Percentiles rank a stretch among this genome's conserved stretches.
These are phyloP conservation scores for Apteryx owenii DNA, from an alignment of 2,113 vertebrate species.

Conservation along the genomic window DNA sequence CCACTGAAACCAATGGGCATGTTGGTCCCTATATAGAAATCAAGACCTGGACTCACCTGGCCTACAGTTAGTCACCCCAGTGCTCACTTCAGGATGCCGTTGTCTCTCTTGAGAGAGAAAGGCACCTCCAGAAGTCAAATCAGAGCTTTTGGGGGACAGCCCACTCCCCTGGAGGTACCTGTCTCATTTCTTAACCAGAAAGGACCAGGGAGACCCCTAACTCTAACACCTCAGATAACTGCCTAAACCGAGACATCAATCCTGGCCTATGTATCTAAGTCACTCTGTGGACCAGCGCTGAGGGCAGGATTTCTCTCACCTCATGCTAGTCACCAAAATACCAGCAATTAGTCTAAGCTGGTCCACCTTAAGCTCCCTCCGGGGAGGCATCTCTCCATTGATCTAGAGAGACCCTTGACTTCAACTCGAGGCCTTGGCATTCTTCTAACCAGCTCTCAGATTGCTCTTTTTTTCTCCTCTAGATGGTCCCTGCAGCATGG, in stretches of 20 bases:
- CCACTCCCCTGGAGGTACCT: background rate
- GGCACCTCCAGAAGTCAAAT: background rate
- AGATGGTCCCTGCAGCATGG: background rate
- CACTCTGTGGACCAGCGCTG: background rate
- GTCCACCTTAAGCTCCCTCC: background rate
- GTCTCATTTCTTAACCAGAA: background rate
- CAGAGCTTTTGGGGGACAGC: background rate
- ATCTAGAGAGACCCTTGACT: background rate
- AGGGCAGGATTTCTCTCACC: accelerated
- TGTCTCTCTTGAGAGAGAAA: background rate
- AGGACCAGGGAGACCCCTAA: background rate
- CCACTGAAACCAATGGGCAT: background rate
- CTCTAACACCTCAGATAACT: background rate
- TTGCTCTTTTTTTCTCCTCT: background rate
- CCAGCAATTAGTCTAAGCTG: background rate
- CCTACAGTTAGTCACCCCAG: background rate
- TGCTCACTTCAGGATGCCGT: background rate
- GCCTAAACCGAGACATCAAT: background rate
- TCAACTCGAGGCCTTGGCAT: background rate
- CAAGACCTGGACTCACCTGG: accelerated
- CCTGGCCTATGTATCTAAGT: background rate
- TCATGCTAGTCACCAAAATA: background rate
- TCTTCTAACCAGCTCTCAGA: background rate
- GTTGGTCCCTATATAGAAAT: accelerated
- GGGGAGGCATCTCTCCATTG: background rate